Percentiles rank a stretch among this genome's conserved stretches.
These are phyloP conservation scores for Frankliniella fusca DNA, from an alignment of 2,888 invertebrate species.

Conservation along the genomic window DNA sequence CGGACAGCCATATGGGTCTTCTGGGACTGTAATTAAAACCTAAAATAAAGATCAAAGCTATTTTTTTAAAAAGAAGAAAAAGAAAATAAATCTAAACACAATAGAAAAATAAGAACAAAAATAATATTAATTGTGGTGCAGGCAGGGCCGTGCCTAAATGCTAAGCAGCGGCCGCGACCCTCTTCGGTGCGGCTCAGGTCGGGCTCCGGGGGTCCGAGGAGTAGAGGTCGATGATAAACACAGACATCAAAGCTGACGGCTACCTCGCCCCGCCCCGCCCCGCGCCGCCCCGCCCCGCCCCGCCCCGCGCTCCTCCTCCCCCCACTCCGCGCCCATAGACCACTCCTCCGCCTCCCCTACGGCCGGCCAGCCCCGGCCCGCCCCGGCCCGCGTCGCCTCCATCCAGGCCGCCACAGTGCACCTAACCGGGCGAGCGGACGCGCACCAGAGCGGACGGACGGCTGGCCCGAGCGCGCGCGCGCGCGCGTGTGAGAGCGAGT, in stretches of 20 bases:
- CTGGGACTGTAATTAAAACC: conserved; percentile 7
- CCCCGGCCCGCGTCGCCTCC: background rate
- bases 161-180: background rate
- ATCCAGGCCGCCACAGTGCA: background rate
- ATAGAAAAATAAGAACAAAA: background rate
- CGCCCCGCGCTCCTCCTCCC: background rate
- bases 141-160: conserved; percentile 11
- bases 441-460: background rate
- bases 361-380: background rate
- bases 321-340: background rate
- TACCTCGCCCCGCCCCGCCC: background rate
- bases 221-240: background rate
- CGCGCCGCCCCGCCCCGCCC: background rate
- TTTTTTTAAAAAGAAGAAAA: too few species aligned
- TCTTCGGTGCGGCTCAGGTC: background rate
- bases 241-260: conserved; percentile 22
- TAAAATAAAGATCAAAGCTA: too few species aligned
- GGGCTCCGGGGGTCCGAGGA: too few species aligned
- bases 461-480: background rate
- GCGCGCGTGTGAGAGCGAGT: background rate
- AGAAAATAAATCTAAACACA: background rate
- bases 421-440: background rate
- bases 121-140: background rate
- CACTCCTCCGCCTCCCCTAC: background rate
- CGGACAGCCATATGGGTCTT: background rate